Evolutionary conservation across 2,113 vertebrate species (phyloP), one percentile per base, ranked within the genome.

Genomic region (Paradoxurus hermaphroditus): DNA sequence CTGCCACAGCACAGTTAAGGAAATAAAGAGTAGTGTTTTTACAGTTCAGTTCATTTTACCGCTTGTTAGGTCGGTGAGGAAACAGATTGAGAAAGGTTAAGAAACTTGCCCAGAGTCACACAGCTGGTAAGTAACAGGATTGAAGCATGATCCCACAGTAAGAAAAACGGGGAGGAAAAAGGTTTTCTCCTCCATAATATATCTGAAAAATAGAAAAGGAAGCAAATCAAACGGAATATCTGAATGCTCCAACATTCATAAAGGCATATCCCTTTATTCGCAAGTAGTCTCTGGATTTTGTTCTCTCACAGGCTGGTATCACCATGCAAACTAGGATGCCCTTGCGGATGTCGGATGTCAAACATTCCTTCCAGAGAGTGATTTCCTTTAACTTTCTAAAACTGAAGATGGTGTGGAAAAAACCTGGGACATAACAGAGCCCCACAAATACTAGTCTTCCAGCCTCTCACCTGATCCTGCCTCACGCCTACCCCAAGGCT

Each of bases 331-430:
- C 39, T 49, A 59, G 11, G n/a, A 51, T 25, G 39, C 18, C 73
- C 85, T 94, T 63, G 68, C 56, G 81, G 90, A 87, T 12, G 63
- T 70, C 56, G 81, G 90, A 87, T 12, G 63, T 70, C 83, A 49
- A 3, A 8, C 44, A 10, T 70, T 95, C 63, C 87, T 78, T 56
- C 36, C 46, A 39, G 15, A 77, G 25, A 88, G 31, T 65, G 31
- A 86, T 73, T 92, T 88, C 90, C 62, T 82, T 86, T 86, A 72
- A 90, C 73, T 68, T 90, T 79, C 62, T 53, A 87, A 96, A 88
- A 94, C 62, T 77, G 72, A 49, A 73, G 34, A 78, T 34, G 18
- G 16, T 44, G 7, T 84, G 46, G 82, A 29, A 62, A 84, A 83
- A 82, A 53, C 67, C 77, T 63, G 5, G 75, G 83, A 25, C 29